Conservation (phyloP, 2,888 invertebrate species). For the Kuschelorhynchus macadamiae region DNA sequence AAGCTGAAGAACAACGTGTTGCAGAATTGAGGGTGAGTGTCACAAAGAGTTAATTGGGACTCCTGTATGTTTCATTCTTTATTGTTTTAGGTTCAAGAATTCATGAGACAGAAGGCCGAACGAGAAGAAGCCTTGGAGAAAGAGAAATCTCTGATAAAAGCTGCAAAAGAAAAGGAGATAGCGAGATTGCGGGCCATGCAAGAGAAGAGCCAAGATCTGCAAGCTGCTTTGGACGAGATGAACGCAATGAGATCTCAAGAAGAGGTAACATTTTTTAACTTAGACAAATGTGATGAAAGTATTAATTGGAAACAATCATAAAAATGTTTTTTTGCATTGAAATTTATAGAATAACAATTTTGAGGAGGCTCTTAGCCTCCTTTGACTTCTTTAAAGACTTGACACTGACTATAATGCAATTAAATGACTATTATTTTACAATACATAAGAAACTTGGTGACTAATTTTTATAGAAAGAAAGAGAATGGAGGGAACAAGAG, state of each 20-base stretch:
- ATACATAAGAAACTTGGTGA: too few relatives aligned
- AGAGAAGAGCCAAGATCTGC: constrained; percentile 71
- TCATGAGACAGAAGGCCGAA: constrained; percentile 75
- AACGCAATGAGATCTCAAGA: constrained; percentile 72
- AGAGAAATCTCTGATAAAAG: constrained; percentile 71
- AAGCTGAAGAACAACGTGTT: constrained; percentile 77
- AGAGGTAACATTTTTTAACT: constrained; percentile 66
- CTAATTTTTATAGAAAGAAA: constrained; percentile 71
- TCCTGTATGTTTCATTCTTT: neutral
- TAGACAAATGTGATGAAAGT: too few relatives aligned
- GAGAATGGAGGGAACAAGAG: constrained; percentile 79
- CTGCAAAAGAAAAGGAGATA: constrained; percentile 77
- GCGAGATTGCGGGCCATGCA: constrained; percentile 69
- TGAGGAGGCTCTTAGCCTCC: too few relatives aligned
- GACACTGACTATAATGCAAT: too few relatives aligned
- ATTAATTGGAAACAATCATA: too few relatives aligned
- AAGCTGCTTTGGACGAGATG: constrained; percentile 69
- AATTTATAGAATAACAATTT: too few relatives aligned
- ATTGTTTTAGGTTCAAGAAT: constrained; percentile 71
- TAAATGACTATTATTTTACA: too few relatives aligned
- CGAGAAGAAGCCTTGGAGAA: constrained; percentile 73
- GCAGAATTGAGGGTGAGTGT: constrained; percentile 74
- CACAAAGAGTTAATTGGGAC: too few relatives aligned
- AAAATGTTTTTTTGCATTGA: too few relatives aligned
- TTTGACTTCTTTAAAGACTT: too few relatives aligned